These are phyloP conservation scores for Diphyllodes magnificus DNA, from an alignment of 2,113 vertebrate species.

Conservation along the genomic window DNA sequence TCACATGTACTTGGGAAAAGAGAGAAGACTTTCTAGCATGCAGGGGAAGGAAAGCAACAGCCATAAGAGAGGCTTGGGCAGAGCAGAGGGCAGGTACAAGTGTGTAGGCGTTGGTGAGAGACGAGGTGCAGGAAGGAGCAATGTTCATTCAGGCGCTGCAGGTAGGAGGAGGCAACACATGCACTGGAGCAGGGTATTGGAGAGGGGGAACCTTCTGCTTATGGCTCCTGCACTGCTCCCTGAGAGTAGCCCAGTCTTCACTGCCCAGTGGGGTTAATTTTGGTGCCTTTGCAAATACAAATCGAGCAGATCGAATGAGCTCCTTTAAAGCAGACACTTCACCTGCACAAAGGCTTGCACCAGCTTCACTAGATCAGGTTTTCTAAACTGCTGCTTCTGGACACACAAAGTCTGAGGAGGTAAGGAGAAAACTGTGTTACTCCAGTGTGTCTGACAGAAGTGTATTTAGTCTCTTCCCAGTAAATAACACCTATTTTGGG, in stretches of 20 bases:
- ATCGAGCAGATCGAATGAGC: background rate
- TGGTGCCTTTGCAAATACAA: background rate
- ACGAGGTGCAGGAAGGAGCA: background rate
- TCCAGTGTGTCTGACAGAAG: background rate
- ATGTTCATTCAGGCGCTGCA: background rate
- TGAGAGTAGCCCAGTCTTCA: background rate
- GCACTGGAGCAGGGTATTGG: background rate
- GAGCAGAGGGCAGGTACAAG: background rate
- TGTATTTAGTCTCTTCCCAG: background rate
- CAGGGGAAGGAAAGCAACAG: background rate
- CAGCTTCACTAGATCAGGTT: background rate
- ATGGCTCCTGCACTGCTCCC: background rate
- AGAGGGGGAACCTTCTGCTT: background rate
- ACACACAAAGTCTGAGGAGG: background rate
- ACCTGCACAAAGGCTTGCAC: background rate
- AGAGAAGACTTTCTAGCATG: background rate
- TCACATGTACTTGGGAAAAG: background rate
- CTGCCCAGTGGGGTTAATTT: background rate
- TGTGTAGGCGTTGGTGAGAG: background rate
- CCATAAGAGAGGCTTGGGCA: background rate
- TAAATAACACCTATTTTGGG: background rate
- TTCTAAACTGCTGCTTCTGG: background rate
- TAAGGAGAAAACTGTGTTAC: background rate
- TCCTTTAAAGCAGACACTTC: background rate
- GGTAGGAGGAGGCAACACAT: background rate